Evolutionary conservation across 2,888 invertebrate species (phyloP), one percentile per base, ranked within the genome.

Genomic region (Bellardia bayeri): DNA sequence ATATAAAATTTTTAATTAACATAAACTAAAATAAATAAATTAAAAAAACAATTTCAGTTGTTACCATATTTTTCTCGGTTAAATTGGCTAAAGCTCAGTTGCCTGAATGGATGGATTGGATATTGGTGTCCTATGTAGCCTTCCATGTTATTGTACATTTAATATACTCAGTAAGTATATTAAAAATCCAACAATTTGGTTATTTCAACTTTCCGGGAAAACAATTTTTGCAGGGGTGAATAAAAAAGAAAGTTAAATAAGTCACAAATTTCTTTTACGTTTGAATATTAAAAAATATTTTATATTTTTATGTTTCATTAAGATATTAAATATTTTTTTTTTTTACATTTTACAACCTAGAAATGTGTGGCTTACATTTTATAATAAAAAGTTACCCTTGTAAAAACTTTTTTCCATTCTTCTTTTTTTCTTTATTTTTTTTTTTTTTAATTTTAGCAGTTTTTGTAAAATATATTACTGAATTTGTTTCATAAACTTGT

Each of bases 1-100:
- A 8, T 42, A 37, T 14, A 16, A 3, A 23, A 37, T 13, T 42
- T 42, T 5, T 42, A 42, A 42, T 42, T 9, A 40, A 7, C 40
- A 40, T 9, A 37, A 13, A 16, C 42, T 51, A 58, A 33, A 6
- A 42, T 68, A n/a, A 11, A 51, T 40, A 56, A 33, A 45, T 30
- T 8, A 42, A n/a, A 23, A 37, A 33, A 40, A 11, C 4, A 49
- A 16, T 89, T 95, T 11, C 95, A 98, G 98, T 99, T 94, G 96
- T 98, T 14, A 97, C 98, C 74, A 97, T 99, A 91, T 99, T 99
- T 95, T 97, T 98, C 92, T 98, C 99, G 58, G 97, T 98, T 37
- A 96, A 96, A 91, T 94, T 99, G 88, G 95, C 95, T 89, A 98
- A 98, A 94, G 97, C 98, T 5, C 96, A 97, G 91, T 94, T 98